Percentiles rank a stretch among this genome's conserved stretches.
Conservation (phyloP, 2,888 invertebrate genomes). For the Ormyrus thymus region DNA sequence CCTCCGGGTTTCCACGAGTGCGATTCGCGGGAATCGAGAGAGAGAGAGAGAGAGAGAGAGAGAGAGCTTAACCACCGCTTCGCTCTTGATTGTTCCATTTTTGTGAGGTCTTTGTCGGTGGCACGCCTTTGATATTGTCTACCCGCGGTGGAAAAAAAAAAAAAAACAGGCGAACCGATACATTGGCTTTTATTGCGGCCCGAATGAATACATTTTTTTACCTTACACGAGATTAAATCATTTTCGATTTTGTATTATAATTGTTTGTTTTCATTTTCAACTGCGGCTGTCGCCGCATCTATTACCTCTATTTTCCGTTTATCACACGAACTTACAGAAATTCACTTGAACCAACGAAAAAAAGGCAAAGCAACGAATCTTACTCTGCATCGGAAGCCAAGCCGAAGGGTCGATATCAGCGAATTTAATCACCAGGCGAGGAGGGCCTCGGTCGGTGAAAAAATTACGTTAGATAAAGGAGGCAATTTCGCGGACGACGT, state of each 20-base stretch:
- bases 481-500: constrained; percentile 5
- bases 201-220: too few species aligned
- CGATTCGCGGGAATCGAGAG: background rate
- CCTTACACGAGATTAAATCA: too few species aligned
- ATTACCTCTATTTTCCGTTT: too few species aligned
- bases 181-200: background rate
- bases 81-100: constrained; percentile 32
- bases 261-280: too few species aligned
- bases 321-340: too few species aligned
- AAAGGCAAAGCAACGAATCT: background rate
- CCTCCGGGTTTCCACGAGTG: constrained; percentile 6
- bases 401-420: too few species aligned
- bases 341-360: too few species aligned
- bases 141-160: background rate
- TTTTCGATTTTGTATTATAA: too few species aligned
- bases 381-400: background rate
- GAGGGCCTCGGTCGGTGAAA: too few species aligned
- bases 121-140: constrained; percentile 33
- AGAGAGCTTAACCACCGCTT: constrained; percentile 7
- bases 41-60: constrained; percentile 1
- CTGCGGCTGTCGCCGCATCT: too few species aligned
- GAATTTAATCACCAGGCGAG: too few species aligned
- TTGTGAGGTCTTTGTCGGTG: background rate
- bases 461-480: too few species aligned
- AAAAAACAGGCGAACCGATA: constrained; percentile 16